These are phyloP conservation scores for Aquatica leii DNA, from an alignment of 2,888 invertebrate species.

Conservation along the genomic window DNA sequence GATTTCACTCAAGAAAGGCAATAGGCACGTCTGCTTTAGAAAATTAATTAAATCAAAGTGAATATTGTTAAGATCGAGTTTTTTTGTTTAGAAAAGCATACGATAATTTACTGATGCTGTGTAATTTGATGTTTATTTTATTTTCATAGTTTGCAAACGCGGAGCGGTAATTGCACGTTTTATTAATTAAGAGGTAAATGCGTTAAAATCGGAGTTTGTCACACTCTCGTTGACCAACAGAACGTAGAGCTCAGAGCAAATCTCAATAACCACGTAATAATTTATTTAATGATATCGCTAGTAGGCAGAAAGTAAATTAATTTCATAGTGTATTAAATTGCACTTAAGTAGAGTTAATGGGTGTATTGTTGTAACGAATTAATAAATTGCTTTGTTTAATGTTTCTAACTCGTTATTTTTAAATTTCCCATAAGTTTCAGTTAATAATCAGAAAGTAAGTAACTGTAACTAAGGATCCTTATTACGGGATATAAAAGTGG, in stretches of 20 bases:
- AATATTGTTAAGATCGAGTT: conserved; percentile 1
- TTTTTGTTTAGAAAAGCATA: no score
- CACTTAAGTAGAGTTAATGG: conserved; percentile 3
- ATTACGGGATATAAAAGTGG: conserved; percentile 12
- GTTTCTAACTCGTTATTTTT: background rate
- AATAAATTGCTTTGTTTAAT: conserved; percentile 4
- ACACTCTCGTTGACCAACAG: no score
- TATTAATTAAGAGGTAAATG: no score
- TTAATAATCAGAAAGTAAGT: background rate
- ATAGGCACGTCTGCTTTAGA: conserved; percentile 16
- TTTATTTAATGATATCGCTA: no score
- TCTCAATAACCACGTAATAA: no score
- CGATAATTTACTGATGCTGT: no score
- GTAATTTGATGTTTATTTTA: no score
- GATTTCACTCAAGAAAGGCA: conserved; percentile 22
- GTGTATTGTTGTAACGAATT: conserved; percentile 2
- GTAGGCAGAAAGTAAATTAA: background rate
- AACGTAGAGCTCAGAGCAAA: no score
- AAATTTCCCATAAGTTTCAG: background rate
- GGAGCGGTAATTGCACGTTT: no score
- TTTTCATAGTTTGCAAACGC: no score
- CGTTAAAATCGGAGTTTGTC: no score
- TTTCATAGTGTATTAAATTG: conserved; percentile 3
- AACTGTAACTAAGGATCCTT: conserved; percentile 9
- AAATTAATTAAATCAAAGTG: conserved; percentile 29